A percentile compares a stretch with the other conserved stretches of the same genome.
phyloP scores from a whole-genome alignment of 23 tunicate species.

The Ciona savignyi region DNA sequence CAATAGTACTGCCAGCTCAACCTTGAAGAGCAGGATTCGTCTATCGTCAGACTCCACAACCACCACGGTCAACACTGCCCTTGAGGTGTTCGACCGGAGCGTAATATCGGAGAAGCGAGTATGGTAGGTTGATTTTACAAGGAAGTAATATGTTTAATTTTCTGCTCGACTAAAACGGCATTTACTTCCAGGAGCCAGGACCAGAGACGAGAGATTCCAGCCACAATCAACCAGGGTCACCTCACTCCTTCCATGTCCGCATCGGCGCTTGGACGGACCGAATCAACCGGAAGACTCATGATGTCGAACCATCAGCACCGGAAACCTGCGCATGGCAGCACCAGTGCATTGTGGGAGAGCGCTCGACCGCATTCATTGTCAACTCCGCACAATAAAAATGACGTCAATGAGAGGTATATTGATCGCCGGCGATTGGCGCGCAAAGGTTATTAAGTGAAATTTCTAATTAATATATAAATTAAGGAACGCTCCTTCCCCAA shows the following conservation, averaged over 20 bases:
- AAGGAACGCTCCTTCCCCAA: constrained; percentile 15
- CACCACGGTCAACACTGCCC: not conserved
- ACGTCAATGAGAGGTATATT: too few relatives aligned
- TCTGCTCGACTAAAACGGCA: not conserved
- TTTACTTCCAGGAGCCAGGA: constrained; percentile 23
- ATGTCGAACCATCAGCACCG: constrained; percentile 15
- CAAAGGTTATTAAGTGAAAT: too few relatives aligned
- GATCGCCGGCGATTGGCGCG: too few relatives aligned
- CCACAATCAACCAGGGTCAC: constrained; percentile 1
- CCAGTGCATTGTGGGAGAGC: constrained; percentile 40
- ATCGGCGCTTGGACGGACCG: constrained; percentile 35
- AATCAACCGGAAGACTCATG: constrained; percentile 17
- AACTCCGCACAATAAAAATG: too few relatives aligned
- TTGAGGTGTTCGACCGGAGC: not conserved
- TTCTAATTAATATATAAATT: too few relatives aligned
- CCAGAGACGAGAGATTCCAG: constrained; percentile 30
- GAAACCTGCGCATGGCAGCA: constrained; percentile 34
- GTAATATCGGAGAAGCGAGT: not conserved
- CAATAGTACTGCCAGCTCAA: constrained; percentile 19
- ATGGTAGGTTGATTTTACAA: constrained; percentile 6
- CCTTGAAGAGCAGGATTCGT: constrained; percentile 16
- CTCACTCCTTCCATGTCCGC: constrained; percentile 20
- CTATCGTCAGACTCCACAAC: constrained; percentile 18
- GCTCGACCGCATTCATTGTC: constrained; percentile 39
- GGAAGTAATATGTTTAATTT: too few relatives aligned